A percentile compares a stretch with the other conserved stretches of the same genome.
Evolutionary conservation across 30 jellyfish, hydroid and myxozoan genomes (phyloP).

Genomic region (Rhopilema esculentum): DNA sequence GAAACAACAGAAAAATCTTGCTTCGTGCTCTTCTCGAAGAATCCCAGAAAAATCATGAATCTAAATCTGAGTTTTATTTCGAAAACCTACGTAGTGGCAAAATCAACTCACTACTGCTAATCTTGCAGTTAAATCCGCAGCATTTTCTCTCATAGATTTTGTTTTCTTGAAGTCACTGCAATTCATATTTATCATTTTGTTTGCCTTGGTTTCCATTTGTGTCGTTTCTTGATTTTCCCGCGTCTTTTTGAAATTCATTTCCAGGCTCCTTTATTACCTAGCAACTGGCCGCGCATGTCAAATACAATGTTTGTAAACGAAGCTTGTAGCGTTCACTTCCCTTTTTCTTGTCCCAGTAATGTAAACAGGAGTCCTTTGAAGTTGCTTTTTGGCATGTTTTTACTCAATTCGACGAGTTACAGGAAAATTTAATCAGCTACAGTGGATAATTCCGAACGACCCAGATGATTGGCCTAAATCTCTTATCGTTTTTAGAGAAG

Average conservation of each 20-base stretch:
- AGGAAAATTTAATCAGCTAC: background rate
- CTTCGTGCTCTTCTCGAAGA: too few relatives aligned
- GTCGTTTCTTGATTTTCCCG: background rate
- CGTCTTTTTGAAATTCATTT: background rate
- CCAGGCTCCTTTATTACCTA: background rate
- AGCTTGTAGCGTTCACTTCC: background rate
- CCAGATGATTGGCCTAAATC: background rate
- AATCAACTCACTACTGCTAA: conserved; percentile 1
- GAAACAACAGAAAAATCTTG: too few relatives aligned
- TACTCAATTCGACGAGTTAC: background rate
- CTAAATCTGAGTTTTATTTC: too few relatives aligned
- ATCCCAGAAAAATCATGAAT: too few relatives aligned
- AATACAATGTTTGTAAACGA: background rate
- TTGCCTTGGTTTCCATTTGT: background rate
- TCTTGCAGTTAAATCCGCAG: background rate
- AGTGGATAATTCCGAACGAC: background rate
- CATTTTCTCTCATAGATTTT: background rate
- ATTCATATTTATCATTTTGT: background rate
- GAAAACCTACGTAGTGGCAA: too few relatives aligned
- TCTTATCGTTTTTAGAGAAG: background rate
- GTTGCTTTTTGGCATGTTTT: background rate
- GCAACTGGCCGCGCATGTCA: conserved; percentile 1
- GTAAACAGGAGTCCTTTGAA: background rate
- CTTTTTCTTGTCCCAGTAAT: background rate
- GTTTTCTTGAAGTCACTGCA: background rate